Percentiles rank a stretch among this genome's conserved stretches.
These are phyloP conservation scores for Bufo gargarizans DNA, from an alignment of 2,113 vertebrate species.

Conservation along the genomic window DNA sequence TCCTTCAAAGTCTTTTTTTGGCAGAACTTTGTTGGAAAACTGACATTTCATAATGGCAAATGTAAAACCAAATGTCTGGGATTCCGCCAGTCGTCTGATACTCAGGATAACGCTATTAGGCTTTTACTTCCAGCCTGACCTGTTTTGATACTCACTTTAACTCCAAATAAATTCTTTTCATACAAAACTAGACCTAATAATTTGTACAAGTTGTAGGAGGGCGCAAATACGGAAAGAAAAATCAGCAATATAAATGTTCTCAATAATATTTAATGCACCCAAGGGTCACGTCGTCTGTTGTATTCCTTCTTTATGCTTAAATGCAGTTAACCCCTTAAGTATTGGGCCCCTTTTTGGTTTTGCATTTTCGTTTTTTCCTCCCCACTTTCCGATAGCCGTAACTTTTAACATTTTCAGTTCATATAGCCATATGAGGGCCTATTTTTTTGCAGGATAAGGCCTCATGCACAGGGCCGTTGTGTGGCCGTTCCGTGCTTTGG, in stretches of 20 bases:
- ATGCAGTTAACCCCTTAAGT: too few relatives aligned
- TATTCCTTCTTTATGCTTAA: too few relatives aligned
- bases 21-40: background rate
- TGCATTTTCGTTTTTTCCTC: too few relatives aligned
- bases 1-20: background rate
- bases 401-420: too few relatives aligned
- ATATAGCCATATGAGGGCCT: too few relatives aligned
- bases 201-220: background rate
- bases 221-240: background rate
- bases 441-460: too few relatives aligned
- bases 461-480: too few relatives aligned
- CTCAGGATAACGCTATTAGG: background rate
- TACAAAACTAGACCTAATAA: background rate
- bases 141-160: background rate
- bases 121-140: background rate
- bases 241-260: background rate
- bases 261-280: background rate
- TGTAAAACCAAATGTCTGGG: conserved; percentile 20
- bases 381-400: too few relatives aligned
- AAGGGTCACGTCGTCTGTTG: background rate
- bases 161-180: background rate
- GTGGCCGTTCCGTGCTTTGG: too few relatives aligned
- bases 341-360: too few relatives aligned
- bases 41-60: background rate
- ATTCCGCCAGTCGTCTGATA: background rate